Conservation (phyloP, 2,113 vertebrate genomes). For the Galemys pyrenaicus region DNA sequence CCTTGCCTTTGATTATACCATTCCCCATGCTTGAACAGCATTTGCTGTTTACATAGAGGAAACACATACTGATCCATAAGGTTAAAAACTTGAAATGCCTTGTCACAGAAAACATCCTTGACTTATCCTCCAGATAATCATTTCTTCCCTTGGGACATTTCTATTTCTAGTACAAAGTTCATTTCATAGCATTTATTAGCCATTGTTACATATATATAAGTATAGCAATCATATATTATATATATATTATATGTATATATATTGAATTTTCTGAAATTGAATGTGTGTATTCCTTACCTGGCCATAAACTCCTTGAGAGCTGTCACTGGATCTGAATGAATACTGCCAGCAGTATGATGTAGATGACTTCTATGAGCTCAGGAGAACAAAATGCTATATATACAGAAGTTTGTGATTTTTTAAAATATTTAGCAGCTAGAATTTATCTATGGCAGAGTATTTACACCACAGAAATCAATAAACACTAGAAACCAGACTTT, state of each 20-base stretch:
- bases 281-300: neutral
- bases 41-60: neutral
- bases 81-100: neutral
- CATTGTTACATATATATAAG: neutral
- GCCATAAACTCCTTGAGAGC: neutral
- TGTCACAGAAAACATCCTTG: neutral
- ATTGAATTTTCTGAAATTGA: neutral
- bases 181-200: neutral
- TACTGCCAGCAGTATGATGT: neutral
- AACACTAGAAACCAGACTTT: neutral
- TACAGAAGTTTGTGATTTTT: neutral
- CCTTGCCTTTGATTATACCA: neutral
- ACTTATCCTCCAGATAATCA: neutral
- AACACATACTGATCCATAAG: neutral
- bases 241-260: neutral
- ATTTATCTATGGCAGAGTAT: neutral
- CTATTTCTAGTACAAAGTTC: neutral
- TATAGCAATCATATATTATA: too few relatives aligned
- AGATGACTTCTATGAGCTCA: neutral
- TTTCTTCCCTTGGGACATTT: neutral
- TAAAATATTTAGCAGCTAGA: neutral
- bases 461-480: neutral
- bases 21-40: neutral
- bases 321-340: neutral
- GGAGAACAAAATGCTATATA: neutral